Percentiles rank a stretch among this genome's conserved stretches.
Conservation (phyloP, 2,888 invertebrate species). For the Lordiphosa fenestrarum region DNA sequence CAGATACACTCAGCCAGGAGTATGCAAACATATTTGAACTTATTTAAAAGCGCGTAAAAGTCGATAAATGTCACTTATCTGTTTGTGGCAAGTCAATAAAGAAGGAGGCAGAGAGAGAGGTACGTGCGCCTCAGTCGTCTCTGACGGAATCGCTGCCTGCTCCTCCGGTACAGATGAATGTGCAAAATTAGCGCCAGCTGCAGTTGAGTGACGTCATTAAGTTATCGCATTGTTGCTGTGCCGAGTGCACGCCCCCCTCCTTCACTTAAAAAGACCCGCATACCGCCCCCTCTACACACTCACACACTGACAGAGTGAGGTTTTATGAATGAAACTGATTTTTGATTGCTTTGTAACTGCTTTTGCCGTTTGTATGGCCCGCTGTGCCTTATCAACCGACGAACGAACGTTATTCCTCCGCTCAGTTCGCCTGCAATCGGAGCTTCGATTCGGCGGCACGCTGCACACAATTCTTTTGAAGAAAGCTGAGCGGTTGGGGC, state of each 20-base stretch:
- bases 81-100: slow-evolving; percentile 60
- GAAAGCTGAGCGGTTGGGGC: slow-evolving; percentile 33
- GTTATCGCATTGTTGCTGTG: slow-evolving; percentile 23
- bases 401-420: slow-evolving; percentile 12
- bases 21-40: slow-evolving; percentile 68
- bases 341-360: slow-evolving; percentile 62
- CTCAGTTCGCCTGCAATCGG: slow-evolving; percentile 31
- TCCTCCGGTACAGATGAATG: slow-evolving; percentile 17
- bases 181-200: slow-evolving; percentile 65
- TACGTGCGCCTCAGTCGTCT: slow-evolving; percentile 6
- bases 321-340: slow-evolving; percentile 68
- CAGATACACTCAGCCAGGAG: slow-evolving; percentile 49
- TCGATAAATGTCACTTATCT: slow-evolving; percentile 75
- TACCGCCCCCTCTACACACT: slow-evolving; percentile 12
- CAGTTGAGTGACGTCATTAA: slow-evolving; percentile 63
- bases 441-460: slow-evolving; percentile 36
- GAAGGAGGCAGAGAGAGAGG: background rate
- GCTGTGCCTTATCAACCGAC: slow-evolving; percentile 55
- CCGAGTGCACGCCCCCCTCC: slow-evolving; percentile 34
- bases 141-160: slow-evolving; percentile 5
- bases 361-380: slow-evolving; percentile 21
- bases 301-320: slow-evolving; percentile 51
- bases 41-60: slow-evolving; percentile 73
- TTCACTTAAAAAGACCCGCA: slow-evolving; percentile 21
- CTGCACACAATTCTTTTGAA: slow-evolving; percentile 56